These are phyloP conservation scores for Pelodiscus sinensis DNA, from an alignment of 2,113 vertebrate species.

Conservation along the genomic window DNA sequence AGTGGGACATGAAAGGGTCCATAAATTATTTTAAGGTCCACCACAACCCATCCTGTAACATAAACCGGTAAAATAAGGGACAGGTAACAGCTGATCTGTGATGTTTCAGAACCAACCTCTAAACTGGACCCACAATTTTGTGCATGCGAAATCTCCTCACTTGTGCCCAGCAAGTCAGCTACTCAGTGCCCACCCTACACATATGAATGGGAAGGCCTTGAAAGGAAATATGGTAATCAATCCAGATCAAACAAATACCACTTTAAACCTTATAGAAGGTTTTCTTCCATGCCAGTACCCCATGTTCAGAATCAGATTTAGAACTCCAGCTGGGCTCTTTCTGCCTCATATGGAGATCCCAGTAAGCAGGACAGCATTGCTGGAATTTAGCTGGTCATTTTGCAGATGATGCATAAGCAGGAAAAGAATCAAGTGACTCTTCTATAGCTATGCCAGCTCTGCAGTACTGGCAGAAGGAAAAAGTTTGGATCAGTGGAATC, in stretches of 20 bases:
- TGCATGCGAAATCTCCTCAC: neutral
- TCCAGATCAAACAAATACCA: neutral
- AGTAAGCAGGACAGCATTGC: neutral
- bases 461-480: neutral
- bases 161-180: neutral
- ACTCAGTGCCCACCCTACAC: neutral
- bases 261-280: neutral
- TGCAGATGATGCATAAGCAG: neutral
- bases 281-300: neutral
- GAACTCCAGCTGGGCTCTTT: neutral
- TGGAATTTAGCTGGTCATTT: neutral
- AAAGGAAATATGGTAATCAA: neutral
- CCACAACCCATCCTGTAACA: neutral
- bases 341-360: neutral
- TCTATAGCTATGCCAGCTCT: neutral
- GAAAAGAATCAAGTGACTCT: neutral
- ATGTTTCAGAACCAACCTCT: neutral
- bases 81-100: neutral
- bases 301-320: neutral
- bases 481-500: neutral
- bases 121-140: neutral
- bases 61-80: neutral
- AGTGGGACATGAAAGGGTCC: neutral
- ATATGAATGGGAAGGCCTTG: neutral
- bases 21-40: neutral